A percentile compares a stretch with the other conserved stretches of the same genome.
Conservation (phyloP, 2,797 vertebrate genomes). For the Lindbergichthys nudifrons region DNA sequence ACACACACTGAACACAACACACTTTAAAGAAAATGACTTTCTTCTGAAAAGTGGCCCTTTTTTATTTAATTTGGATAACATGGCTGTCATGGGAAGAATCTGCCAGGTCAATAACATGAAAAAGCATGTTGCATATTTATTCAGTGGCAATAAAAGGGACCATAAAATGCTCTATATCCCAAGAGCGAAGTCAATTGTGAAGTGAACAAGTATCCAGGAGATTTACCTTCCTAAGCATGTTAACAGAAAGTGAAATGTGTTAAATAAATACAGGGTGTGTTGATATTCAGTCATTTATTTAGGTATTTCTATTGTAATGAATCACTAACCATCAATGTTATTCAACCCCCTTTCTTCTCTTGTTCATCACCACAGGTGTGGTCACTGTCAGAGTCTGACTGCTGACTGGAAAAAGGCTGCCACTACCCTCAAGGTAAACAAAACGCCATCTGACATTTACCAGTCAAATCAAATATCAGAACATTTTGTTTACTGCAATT, state of each 20-base stretch:
- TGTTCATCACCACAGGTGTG: slow-evolving; percentile 87
- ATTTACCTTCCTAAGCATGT: neutral
- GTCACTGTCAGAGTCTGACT: slow-evolving; percentile 91
- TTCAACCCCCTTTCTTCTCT: neutral
- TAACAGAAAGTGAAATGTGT: neutral
- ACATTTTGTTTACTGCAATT: neutral
- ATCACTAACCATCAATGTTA: neutral
- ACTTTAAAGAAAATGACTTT: neutral
- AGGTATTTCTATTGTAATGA: neutral
- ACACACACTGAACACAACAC: neutral
- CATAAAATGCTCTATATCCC: neutral
- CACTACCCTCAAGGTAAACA: slow-evolving; percentile 93
- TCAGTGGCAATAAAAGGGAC: neutral
- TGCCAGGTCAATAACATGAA: neutral
- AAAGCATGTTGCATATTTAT: neutral
- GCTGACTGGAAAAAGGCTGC: slow-evolving; percentile 98
- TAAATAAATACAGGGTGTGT: slow-evolving; percentile 11
- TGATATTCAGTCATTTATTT: neutral
- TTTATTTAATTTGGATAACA: neutral
- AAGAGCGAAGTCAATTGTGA: neutral
- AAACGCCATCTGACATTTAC: neutral
- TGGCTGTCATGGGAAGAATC: neutral
- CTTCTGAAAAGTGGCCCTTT: neutral
- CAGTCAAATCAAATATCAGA: neutral
- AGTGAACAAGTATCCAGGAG: neutral